Evolutionary conservation across 1,140 invertebrate species (phyloP).

Genomic region (Procambarus clarkii): DNA sequence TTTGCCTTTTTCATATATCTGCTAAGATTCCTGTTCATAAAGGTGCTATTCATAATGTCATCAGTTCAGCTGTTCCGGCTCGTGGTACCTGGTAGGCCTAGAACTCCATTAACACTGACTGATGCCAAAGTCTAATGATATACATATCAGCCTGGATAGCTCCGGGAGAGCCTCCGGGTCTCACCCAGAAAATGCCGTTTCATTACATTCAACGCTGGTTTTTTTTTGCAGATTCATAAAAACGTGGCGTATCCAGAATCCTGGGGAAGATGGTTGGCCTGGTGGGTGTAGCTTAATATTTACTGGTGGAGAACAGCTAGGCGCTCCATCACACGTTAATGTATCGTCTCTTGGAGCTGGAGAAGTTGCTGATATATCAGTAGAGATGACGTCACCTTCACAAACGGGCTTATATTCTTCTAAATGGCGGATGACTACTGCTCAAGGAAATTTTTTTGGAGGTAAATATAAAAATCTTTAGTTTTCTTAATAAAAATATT

Average conservation of each 20-base stretch:
- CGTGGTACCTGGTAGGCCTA: too few relatives aligned
- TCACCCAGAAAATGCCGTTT: too few relatives aligned
- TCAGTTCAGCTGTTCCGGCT: too few relatives aligned
- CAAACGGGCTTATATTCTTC: constrained; percentile 85
- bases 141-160: too few relatives aligned
- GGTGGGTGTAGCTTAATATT: constrained; percentile 84
- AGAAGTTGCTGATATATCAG: constrained; percentile 81
- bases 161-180: too few relatives aligned
- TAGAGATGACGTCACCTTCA: constrained; percentile 83
- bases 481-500: too few relatives aligned
- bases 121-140: too few relatives aligned
- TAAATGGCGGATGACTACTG: constrained; percentile 89
- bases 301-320: constrained; percentile 80
- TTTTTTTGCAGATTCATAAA: constrained; percentile 80
- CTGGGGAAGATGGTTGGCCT: constrained; percentile 87
- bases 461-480: constrained; percentile 73
- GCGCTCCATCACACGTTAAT: constrained; percentile 79
- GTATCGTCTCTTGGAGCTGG: constrained; percentile 82
- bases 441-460: constrained; percentile 88
- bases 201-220: not conserved
- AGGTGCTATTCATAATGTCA: too few relatives aligned
- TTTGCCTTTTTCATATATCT: too few relatives aligned
- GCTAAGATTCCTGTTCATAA: too few relatives aligned
- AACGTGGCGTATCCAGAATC: constrained; percentile 88
- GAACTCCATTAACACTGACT: too few relatives aligned